Base-by-base conservation (phyloP, 1,140 invertebrate genomes). In the Scaptomyza pallida region DNA sequence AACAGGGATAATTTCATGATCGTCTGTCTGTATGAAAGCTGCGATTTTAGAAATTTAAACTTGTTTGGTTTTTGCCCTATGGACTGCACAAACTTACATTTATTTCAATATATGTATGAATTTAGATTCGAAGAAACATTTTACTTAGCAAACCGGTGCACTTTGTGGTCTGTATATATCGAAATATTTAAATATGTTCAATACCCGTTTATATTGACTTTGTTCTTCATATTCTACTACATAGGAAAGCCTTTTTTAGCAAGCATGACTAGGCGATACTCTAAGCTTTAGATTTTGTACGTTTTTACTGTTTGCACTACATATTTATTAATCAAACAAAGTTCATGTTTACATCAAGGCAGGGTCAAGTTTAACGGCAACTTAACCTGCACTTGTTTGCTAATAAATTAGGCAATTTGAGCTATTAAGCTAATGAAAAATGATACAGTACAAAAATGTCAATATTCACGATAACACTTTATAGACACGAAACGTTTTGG, bases 361-460 rank as follows among this genome's bases (percentile, higher is more conserved):
- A 47, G 12, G 26, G 43, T 59, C 43, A 47, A 37, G 43, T 59
- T 21, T 12, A 59, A 26, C 5, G 45, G 43, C 56, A 59, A 47
- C 35, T 47, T n/a, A 35, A 19, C 6, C 6, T 76, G 40, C 60
- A 76, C 56, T 75, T 52, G 45, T 37, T 2, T 13, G 76, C 5
- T 43, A 86, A 76, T 71, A 50, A 85, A 86, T 85, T 55, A 64
- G 68, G 64, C 69, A 81, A 85, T 85, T 85, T 86, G 51, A 51
- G 40, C 5, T 41, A 44, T 57, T 64, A 64, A 52, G 12, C 63
- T 30, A 37, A 63, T 56, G 50, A 72, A 72, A 68, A 71, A 72
- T 75, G 72, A 71, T 62, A 19, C 44, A 41, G 48, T 48, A 68
- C 13, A 59, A 65, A 65, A 48, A 40, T 54, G 13, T 56, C 23